Base-by-base conservation (phyloP, 2,113 vertebrate genomes). In the Scophthalmus maximus region DNA sequence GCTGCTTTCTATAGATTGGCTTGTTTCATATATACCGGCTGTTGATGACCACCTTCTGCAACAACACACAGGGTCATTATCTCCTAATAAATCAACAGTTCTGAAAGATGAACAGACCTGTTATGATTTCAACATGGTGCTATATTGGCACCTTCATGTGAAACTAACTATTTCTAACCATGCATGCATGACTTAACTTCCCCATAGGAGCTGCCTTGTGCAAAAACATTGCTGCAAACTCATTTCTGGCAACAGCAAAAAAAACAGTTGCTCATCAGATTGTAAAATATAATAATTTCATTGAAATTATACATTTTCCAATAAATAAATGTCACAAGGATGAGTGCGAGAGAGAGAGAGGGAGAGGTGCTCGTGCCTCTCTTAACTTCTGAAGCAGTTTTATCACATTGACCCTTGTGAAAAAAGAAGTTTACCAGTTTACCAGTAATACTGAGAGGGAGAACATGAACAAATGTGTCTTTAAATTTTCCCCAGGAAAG, bases 21-120 rank as follows among this genome's bases (percentile, higher is more conserved):
- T 40, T 50, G 14, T 55, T 7, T 9, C 22, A 25, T 36, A 44
- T 50, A 17, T 18, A 18, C n/a, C 2, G 27, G 17, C 63, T 56
- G 57, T 1, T 34, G 23, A 42, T 11, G 11, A 30, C 62, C 29
- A 55, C n/a, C 36, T 30, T 27, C 60, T 49, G 27, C 3, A 12
- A 44, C 11, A 69, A 55, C 26, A 44, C 22, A n/a, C 51, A 26
- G 1, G 61, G 22, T 50, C 32, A 52, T 72, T 56, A 67, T 68
- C 53, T 76, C 26, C 26, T 8, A 7, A 55, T 59, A 53, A 11
- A 57, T 44, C 9, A 67, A 58, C 62, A 56, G 51, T 20, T 59
- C 61, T 55, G 26, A 72, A 55, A 53, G 55, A 75, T 62, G 71
- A 80, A 51, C 64, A 76, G 66, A 76, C 64, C 72, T 66, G 57